Evolutionary conservation across 2,888 invertebrate genomes (phyloP).

Genomic region (Cactoblastis cactorum): DNA sequence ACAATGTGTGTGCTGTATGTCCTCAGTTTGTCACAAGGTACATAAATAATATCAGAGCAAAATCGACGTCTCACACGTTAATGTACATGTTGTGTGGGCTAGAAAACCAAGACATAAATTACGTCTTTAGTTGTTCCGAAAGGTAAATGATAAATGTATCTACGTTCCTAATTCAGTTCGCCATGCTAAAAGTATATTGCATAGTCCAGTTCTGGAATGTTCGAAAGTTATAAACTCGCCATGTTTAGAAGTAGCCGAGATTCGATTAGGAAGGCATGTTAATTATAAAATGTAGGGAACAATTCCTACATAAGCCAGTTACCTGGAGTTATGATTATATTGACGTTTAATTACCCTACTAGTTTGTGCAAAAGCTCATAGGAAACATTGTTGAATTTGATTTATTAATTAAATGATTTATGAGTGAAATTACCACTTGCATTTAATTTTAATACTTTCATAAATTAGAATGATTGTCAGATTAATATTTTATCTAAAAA

Average conservation of each 20-base stretch:
- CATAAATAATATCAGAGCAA: constrained; percentile 53
- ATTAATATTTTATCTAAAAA: too few relatives aligned
- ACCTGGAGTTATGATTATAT: constrained; percentile 8
- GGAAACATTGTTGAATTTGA: neutral
- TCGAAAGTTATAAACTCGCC: constrained; percentile 3
- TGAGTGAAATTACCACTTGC: too few relatives aligned
- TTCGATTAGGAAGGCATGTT: constrained; percentile 12
- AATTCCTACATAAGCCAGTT: constrained; percentile 2
- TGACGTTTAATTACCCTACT: constrained; percentile 14
- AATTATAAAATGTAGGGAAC: constrained; percentile 5
- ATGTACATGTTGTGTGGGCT: constrained; percentile 57
- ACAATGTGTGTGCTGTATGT: neutral
- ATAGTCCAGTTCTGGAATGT: constrained; percentile 28
- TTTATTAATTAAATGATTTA: too few relatives aligned
- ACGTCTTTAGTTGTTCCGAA: constrained; percentile 56
- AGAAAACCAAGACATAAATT: constrained; percentile 58
- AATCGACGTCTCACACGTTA: constrained; percentile 58
- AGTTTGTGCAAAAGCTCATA: neutral
- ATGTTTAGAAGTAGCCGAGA: constrained; percentile 6
- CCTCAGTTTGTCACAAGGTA: constrained; percentile 10
- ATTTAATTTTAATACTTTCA: too few relatives aligned
- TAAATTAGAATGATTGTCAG: too few relatives aligned
- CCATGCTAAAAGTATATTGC: constrained; percentile 44
- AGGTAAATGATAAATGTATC: constrained; percentile 60
- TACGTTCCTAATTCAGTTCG: constrained; percentile 45